Conservation (phyloP, 2,888 invertebrate genomes). For the Amiota communis region DNA sequence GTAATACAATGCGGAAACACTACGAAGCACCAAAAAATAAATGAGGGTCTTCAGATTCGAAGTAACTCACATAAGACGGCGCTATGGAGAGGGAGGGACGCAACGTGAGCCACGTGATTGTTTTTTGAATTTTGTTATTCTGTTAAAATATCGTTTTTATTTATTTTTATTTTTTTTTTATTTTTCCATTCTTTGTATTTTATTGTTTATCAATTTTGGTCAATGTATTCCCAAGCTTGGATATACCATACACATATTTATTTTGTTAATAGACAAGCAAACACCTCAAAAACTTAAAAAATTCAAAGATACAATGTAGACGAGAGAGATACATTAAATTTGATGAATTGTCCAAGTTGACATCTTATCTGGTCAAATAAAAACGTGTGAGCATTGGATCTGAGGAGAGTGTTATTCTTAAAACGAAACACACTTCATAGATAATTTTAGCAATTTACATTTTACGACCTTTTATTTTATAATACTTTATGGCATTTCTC, state of each 20-base stretch:
- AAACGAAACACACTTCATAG: neutral
- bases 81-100: neutral
- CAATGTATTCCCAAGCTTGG: neutral
- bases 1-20: slow-evolving; percentile 11
- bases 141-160: neutral
- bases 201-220: slow-evolving; percentile 21
- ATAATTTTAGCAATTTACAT: neutral
- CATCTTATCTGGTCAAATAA: neutral
- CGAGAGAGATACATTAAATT: neutral
- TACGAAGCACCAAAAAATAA: neutral
- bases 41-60: neutral
- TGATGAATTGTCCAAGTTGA: slow-evolving; percentile 6
- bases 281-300: no score
- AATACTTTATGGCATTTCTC: neutral
- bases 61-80: neutral
- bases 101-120: slow-evolving; percentile 6
- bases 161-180: slow-evolving; percentile 11
- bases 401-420: neutral
- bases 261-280: no score
- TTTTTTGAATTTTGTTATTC: slow-evolving; percentile 17
- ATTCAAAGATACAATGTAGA: no score
- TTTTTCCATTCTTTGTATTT: slow-evolving; percentile 10
- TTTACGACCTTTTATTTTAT: neutral
- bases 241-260: no score
- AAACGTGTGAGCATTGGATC: neutral